A percentile compares a stretch with the other conserved stretches of the same genome.
Evolutionary conservation across 1,140 invertebrate species (phyloP).

Genomic region (Drosophila murphyi): DNA sequence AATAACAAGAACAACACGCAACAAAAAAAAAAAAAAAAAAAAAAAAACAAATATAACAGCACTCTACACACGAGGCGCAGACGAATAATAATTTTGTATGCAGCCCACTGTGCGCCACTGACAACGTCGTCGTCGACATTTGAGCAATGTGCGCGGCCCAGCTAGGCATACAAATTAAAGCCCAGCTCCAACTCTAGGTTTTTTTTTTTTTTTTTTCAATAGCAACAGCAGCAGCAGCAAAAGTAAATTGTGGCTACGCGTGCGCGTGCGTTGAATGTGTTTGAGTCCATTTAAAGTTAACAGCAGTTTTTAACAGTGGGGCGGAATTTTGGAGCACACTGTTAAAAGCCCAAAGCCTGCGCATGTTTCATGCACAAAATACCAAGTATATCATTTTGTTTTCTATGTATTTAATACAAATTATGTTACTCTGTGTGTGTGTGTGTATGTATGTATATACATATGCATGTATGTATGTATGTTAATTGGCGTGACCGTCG

Average conservation of each 20-base stretch:
- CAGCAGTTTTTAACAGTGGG: conserved; percentile 48
- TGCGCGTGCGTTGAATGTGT: conserved; percentile 69
- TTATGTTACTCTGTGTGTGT: not conserved
- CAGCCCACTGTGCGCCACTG: conserved; percentile 74
- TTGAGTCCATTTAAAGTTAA: conserved; percentile 23
- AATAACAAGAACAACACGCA: conserved; percentile 4
- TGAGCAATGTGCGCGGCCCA: conserved; percentile 68
- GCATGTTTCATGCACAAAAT: conserved; percentile 19
- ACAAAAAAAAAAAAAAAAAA: not conserved
- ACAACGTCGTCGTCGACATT: conserved; percentile 74
- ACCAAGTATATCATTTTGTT: conserved; percentile 9
- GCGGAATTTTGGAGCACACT: conserved; percentile 7
- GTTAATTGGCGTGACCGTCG: conserved; percentile 51
- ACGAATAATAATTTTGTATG: conserved; percentile 58
- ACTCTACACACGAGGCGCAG: conserved; percentile 38
- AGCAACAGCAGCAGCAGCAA: conserved; percentile 56
- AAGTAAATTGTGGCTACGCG: conserved; percentile 72
- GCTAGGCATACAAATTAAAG: conserved; percentile 70
- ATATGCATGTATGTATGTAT: conserved; percentile 32
- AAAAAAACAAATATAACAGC: conserved; percentile 81
- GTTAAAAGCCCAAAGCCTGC: conserved; percentile 6
- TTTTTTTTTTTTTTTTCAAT: conserved; percentile 52
- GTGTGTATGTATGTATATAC: conserved; percentile 5
- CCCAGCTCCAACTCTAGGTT: conserved; percentile 21
- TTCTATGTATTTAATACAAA: conserved; percentile 9